phyloP scores from a whole-genome alignment of 2,888 invertebrate genomes.

The Prosopocoilus inquinatus region DNA sequence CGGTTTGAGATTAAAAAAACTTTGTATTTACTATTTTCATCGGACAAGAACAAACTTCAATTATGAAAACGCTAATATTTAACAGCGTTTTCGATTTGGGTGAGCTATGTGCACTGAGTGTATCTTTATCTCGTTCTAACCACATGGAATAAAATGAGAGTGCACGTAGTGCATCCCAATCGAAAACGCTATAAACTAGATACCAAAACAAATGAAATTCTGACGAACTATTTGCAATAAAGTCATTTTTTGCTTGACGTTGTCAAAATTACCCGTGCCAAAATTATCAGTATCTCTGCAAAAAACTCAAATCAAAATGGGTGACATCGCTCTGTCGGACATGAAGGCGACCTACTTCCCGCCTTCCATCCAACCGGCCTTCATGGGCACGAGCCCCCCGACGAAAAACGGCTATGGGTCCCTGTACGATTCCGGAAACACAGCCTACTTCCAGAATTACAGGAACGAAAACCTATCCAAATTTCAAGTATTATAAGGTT shows the following conservation, averaged over 20 bases:
- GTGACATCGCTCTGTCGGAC: constrained; percentile 36
- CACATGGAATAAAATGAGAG: no score
- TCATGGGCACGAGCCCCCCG: constrained; percentile 47
- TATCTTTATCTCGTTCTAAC: no score
- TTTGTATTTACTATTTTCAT: no score
- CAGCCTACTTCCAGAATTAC: constrained; percentile 49
- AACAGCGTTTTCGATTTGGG: no score
- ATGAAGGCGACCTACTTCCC: constrained; percentile 45
- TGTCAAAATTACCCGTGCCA: constrained; percentile 5
- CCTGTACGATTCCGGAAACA: constrained; percentile 34
- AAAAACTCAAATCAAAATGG: constrained; percentile 29
- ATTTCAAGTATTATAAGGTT: constrained; percentile 44
- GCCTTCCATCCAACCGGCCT: constrained; percentile 43
- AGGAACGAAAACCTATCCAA: constrained; percentile 49
- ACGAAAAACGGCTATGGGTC: constrained; percentile 40
- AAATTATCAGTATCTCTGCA: constrained; percentile 17
- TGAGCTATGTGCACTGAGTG: no score
- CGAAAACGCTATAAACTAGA: no score
- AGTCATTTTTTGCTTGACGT: not conserved
- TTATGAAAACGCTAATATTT: no score
- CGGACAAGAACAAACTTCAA: no score
- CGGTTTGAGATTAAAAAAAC: no score
- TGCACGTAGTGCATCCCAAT: no score
- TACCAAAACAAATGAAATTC: no score
- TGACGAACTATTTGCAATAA: no score